phyloP scores from a whole-genome alignment of 2,888 invertebrate species.

The Lithophane semibrunnea region DNA sequence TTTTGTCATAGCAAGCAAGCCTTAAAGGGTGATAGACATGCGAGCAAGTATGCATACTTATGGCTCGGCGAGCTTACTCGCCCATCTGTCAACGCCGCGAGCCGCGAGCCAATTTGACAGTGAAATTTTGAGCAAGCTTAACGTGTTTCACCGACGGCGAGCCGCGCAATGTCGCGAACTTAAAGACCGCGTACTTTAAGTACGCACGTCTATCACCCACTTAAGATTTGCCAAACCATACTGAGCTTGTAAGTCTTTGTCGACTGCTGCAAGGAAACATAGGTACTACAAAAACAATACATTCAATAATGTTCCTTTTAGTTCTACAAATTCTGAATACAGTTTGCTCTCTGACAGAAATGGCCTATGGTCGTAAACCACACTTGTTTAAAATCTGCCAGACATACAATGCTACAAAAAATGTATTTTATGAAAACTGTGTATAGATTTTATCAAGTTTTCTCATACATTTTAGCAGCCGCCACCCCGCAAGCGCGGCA shows the following conservation, averaged over 20 bases:
- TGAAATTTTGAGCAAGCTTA: too few relatives aligned
- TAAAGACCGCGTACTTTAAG: too few relatives aligned
- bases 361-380: neutral
- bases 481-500: conserved; percentile 79
- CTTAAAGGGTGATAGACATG: too few relatives aligned
- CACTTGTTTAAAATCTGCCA: neutral
- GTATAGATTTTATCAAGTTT: neutral
- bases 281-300: neutral
- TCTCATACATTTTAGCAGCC: conserved; percentile 5
- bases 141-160: too few relatives aligned
- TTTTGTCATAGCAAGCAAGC: neutral
- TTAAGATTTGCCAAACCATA: neutral
- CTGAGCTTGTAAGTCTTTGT: too few relatives aligned
- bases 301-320: too few relatives aligned
- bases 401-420: neutral
- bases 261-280: neutral
- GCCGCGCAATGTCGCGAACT: too few relatives aligned
- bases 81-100: too few relatives aligned
- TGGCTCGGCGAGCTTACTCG: too few relatives aligned
- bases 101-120: too few relatives aligned
- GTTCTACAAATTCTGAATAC: neutral
- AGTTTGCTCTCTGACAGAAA: neutral
- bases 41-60: too few relatives aligned
- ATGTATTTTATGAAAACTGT: neutral
- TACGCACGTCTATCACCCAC: too few relatives aligned